phyloP scores from a whole-genome alignment of 2,797 vertebrate species.

The Megaceryle alcyon region DNA sequence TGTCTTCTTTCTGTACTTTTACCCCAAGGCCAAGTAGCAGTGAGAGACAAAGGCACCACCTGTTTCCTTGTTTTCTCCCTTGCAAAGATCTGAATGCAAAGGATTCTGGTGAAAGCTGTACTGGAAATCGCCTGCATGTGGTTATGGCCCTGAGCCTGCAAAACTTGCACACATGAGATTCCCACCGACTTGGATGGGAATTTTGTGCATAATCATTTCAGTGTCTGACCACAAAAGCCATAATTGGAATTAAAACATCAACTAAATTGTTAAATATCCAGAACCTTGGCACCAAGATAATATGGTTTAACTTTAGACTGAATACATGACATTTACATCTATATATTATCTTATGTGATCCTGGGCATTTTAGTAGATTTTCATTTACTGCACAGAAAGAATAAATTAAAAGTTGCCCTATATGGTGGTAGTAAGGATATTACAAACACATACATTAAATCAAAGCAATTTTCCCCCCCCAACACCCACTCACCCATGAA shows the following conservation, averaged over 20 bases:
- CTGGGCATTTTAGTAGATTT: conserved; percentile 16
- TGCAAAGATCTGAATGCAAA: background rate
- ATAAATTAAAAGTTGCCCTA: conserved; percentile 11
- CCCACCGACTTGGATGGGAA: conserved; percentile 54
- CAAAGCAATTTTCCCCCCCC: background rate
- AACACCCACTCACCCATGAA: background rate
- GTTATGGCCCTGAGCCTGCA: conserved; percentile 43
- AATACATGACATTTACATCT: conserved; percentile 9
- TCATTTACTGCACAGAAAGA: conserved; percentile 42
- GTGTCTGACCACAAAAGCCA: conserved; percentile 64
- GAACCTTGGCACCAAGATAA: conserved; percentile 52
- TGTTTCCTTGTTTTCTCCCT: background rate
- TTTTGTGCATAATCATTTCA: conserved; percentile 31
- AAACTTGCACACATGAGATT: conserved; percentile 29
- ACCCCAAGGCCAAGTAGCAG: background rate
- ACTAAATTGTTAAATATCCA: conserved; percentile 42
- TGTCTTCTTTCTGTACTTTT: background rate
- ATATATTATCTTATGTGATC: background rate
- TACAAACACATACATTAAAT: conserved; percentile 31
- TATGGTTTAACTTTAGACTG: conserved; percentile 20
- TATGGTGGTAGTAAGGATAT: background rate
- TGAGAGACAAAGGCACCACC: background rate
- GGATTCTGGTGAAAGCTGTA: background rate
- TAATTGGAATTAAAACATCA: conserved; percentile 65
- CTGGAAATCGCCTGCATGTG: conserved; percentile 21